Evolutionary conservation across 2,888 invertebrate genomes (phyloP).

Genomic region (Meiosimyza platycephala): DNA sequence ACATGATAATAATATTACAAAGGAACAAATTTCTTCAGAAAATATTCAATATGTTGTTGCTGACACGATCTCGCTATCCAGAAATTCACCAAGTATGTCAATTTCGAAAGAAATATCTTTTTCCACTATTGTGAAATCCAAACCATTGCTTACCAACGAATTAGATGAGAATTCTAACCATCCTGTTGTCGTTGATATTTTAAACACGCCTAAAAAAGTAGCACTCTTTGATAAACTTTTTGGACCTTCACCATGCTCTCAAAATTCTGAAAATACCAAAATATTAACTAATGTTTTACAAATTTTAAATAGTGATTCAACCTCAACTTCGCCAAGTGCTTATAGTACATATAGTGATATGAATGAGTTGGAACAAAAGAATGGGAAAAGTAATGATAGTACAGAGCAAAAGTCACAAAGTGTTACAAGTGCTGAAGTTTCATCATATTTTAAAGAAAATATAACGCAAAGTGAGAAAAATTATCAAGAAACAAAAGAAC

Average conservation of each 20-base stretch:
- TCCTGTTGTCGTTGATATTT: background rate
- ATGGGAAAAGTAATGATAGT: background rate
- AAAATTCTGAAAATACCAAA: background rate
- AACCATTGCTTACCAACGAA: no score
- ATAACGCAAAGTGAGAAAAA: background rate
- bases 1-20: no score
- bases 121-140: no score
- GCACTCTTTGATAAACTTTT: conserved; percentile 26
- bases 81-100: no score
- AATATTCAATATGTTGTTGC: no score
- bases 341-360: background rate
- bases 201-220: conserved; percentile 21
- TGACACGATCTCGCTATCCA: no score
- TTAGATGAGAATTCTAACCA: no score
- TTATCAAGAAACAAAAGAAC: background rate
- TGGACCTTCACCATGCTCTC: background rate
- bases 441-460: background rate
- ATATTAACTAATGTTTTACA: conserved; percentile 8
- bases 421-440: background rate
- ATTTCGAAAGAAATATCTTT: no score
- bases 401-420: background rate
- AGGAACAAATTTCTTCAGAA: no score
- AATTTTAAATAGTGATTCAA: conserved; percentile 4
- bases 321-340: background rate
- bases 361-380: background rate